These are phyloP conservation scores for Illadopsis cleaveri DNA, from an alignment of 2,113 vertebrate genomes.

Conservation along the genomic window DNA sequence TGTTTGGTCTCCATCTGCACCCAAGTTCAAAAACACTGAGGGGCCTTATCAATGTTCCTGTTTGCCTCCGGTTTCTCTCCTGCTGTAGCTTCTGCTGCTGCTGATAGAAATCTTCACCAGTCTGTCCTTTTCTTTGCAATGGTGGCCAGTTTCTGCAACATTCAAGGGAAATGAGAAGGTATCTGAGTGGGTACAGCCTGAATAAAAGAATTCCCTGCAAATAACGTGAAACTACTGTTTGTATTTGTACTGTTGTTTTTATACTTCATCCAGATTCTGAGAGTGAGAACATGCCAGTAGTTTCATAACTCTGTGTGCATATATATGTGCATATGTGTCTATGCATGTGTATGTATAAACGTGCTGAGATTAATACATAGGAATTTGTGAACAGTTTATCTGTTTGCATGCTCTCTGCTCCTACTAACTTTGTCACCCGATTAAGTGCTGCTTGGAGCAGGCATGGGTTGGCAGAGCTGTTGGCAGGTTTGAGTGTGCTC, in stretches of 20 bases:
- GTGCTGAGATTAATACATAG: background rate
- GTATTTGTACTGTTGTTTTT: background rate
- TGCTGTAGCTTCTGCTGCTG: background rate
- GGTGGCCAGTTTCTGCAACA: background rate
- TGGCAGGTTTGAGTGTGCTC: background rate
- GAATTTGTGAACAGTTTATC: background rate
- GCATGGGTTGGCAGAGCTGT: background rate
- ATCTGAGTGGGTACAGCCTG: background rate
- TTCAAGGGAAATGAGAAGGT: background rate
- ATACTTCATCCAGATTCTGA: background rate
- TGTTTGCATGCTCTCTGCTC: background rate
- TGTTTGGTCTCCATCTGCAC: background rate
- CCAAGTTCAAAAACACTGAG: background rate
- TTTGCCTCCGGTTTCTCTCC: background rate
- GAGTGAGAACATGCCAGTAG: background rate
- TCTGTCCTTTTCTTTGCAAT: background rate
- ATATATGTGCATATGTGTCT: background rate
- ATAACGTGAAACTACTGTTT: background rate
- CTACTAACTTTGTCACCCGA: accelerated
- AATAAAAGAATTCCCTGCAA: background rate
- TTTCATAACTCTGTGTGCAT: background rate
- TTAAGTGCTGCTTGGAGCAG: background rate
- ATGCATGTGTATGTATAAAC: accelerated
- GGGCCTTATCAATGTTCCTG: background rate
- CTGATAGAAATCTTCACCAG: background rate